Base-by-base conservation (phyloP, 1,140 invertebrate genomes). In the Venustaconcha ellipsiformis region DNA sequence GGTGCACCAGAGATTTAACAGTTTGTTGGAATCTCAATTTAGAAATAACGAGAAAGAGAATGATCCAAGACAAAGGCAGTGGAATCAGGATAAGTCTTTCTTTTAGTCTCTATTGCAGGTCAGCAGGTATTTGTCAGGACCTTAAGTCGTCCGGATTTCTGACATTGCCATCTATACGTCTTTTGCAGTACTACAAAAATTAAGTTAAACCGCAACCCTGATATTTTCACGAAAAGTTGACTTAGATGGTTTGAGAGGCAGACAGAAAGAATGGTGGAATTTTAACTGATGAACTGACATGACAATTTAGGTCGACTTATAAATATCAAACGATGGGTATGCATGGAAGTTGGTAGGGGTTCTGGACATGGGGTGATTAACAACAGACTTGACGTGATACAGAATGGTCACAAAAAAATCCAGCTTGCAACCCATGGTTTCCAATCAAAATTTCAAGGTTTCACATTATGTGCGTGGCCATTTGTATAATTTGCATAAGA, bases 251-350 rank as follows among this genome's bases (percentile, higher is more conserved):
- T 64, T 30, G 65, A 67, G 15, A 57, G 30, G 12, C 37, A 75
- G 69, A 71, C 58, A 65, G 78, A 30, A 57, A 57, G 20, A 70
- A 20, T 59, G 76, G 63, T 68, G 78, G 78, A 57, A n/a, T 72
- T 20, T 26, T 79, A 13, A 60, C 72, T 1, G 78, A 79, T 66
- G 69, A 79, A 72, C n/a, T n/a, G n/a, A n/a, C n/a, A 76, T 75
- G 70, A 57, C 72, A 18, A 72, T 78, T 20, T 57, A 72, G 63
- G 77, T 74, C 20, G 72, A 78, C 18, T 48, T 78, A 30, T 20
- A 66, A 17, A 67, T 77, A 70, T 56, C 58, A 37, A 37, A 37
- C 2, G 30, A 37, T 2, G 30, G 5, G 30, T 2, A 37, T 37
- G 30, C 2, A 37, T 37, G 30, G 30, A 37, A 37, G 30, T 37